A percentile compares a stretch with the other conserved stretches of the same genome.
Evolutionary conservation across 2,888 invertebrate species (phyloP).

Genomic region (Hydrotaea diabolus): DNA sequence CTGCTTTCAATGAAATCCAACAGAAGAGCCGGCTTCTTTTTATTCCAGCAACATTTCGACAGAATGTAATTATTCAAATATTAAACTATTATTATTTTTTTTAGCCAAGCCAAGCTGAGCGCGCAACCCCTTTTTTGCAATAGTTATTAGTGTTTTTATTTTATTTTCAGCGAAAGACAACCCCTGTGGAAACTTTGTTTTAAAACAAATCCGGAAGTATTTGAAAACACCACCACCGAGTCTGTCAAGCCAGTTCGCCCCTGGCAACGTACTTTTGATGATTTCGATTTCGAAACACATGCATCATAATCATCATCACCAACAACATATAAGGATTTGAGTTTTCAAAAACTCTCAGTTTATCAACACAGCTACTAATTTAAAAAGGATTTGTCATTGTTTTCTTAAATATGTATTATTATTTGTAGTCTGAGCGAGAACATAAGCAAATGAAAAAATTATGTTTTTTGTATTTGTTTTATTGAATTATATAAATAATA

Average conservation of each 20-base stretch:
- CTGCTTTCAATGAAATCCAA: no score
- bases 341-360: no score
- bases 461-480: no score
- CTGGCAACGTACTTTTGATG: not conserved
- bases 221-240: not conserved
- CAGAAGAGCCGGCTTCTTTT: not conserved
- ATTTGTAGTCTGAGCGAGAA: no score
- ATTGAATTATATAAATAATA: no score
- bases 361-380: no score
- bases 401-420: no score
- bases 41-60: not conserved
- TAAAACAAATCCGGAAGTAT: not conserved
- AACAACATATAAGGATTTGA: no score
- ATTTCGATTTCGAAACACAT: no score
- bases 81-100: slow-evolving; percentile 40
- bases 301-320: no score
- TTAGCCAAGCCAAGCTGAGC: not conserved
- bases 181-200: slow-evolving; percentile 1
- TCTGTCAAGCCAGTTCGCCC: not conserved
- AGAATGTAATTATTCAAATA: slow-evolving; percentile 23
- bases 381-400: no score
- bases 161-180: not conserved
- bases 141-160: not conserved
- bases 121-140: not conserved
- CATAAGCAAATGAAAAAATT: no score